Conservation (phyloP, 2,113 vertebrate species). For the Polypterus senegalus region DNA sequence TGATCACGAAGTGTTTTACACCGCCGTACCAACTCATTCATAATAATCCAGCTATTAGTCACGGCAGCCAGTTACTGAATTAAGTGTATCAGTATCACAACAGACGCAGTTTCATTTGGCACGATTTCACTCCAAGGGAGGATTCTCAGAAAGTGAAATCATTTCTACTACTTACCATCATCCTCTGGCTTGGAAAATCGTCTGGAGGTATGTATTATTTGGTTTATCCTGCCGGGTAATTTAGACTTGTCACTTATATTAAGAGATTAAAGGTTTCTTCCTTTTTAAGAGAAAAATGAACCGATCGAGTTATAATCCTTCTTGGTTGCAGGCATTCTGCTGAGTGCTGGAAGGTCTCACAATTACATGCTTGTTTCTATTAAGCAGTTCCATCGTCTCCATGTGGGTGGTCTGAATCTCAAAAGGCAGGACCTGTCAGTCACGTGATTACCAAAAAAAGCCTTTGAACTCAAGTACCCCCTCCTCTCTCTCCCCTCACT, state of each 20-base stretch:
- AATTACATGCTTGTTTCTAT: conserved; percentile 74
- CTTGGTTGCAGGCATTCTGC: conserved; percentile 54
- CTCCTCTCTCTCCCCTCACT: conserved; percentile 3
- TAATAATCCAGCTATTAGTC: conserved; percentile 14
- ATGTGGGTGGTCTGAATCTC: conserved; percentile 73
- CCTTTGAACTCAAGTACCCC: conserved; percentile 18
- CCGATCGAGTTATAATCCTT: conserved; percentile 48
- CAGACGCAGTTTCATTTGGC: conserved; percentile 21
- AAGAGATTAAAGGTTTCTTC: conserved; percentile 20
- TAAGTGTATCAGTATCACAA: conserved; percentile 20
- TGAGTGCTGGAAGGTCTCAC: conserved; percentile 59
- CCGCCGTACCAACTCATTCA: conserved; percentile 11
- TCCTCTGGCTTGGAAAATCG: conserved; percentile 24
- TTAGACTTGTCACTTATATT: conserved; percentile 19
- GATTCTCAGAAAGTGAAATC: conserved; percentile 13
- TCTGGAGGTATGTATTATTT: conserved; percentile 21
- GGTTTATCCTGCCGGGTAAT: conserved; percentile 19
- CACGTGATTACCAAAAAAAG: conserved; percentile 55
- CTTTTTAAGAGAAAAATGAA: conserved; percentile 30
- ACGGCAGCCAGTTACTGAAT: conserved; percentile 13
- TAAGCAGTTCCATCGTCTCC: conserved; percentile 67
- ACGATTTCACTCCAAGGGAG: conserved; percentile 26
- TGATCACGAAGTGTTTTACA: conserved; percentile 15
- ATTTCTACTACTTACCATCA: conserved; percentile 41
- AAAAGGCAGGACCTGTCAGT: conserved; percentile 67